Evolutionary conservation across 2,113 vertebrate genomes (phyloP).

Genomic region (Carassius gibelio): DNA sequence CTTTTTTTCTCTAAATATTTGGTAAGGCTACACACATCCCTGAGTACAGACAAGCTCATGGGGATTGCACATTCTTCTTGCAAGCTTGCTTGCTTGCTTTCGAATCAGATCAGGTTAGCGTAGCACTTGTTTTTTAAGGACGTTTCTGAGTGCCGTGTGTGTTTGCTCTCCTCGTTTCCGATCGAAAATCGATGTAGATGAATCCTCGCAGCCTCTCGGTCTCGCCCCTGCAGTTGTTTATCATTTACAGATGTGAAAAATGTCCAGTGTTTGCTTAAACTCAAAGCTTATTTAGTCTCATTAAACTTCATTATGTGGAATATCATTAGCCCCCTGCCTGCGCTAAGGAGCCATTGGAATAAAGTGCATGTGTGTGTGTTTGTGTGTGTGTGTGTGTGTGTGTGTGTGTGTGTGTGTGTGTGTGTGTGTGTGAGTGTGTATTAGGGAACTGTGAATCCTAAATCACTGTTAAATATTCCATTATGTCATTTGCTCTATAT

Average conservation of each 20-base stretch:
- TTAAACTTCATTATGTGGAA: slow-evolving; percentile 73
- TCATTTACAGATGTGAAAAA: slow-evolving; percentile 72
- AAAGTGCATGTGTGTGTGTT: neutral
- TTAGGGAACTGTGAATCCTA: slow-evolving; percentile 14
- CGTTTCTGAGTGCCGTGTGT: neutral
- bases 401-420: slow-evolving; percentile 2
- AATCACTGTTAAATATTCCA: slow-evolving; percentile 41
- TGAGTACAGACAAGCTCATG: slow-evolving; percentile 5
- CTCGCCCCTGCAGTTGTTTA: slow-evolving; percentile 53
- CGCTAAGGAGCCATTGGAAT: slow-evolving; percentile 22
- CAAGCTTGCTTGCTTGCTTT: slow-evolving; percentile 25
- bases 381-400: neutral
- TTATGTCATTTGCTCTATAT: slow-evolving; percentile 25
- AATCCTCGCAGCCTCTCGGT: slow-evolving; percentile 24
- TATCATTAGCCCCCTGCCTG: slow-evolving; percentile 64
- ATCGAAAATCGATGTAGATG: slow-evolving; percentile 9
- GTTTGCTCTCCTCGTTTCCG: slow-evolving; percentile 12
- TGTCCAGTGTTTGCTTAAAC: slow-evolving; percentile 72
- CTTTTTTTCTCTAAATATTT: slow-evolving; percentile 72
- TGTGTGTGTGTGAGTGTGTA: slow-evolving; percentile 7
- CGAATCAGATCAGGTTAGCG: neutral
- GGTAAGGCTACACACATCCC: slow-evolving; percentile 57
- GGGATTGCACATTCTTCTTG: slow-evolving; percentile 6
- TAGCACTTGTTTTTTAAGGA: slow-evolving; percentile 13
- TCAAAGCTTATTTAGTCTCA: slow-evolving; percentile 73